Percentiles rank a stretch among this genome's conserved stretches.
Evolutionary conservation across 2,113 vertebrate species (phyloP).

Genomic region (Tupaia tana): DNA sequence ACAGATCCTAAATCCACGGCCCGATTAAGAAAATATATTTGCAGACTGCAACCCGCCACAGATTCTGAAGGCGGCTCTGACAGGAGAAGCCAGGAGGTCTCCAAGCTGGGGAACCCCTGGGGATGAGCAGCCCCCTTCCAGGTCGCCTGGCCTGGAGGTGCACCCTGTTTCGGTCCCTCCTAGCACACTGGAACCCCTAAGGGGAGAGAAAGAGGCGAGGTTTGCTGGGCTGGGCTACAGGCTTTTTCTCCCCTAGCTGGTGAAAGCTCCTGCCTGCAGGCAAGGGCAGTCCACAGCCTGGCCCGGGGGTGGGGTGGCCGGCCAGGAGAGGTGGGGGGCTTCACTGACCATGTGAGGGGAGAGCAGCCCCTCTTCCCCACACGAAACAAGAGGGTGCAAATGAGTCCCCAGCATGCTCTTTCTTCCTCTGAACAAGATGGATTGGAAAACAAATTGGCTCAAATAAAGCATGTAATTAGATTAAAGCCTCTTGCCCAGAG

Average conservation of each 20-base stretch:
- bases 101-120: fast-evolving
- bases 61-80: background rate
- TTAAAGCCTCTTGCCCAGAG: slow-evolving; percentile 91
- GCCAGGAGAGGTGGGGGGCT: slow-evolving; percentile 33
- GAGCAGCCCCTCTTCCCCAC: slow-evolving; percentile 84
- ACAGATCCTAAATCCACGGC: slow-evolving; percentile 52
- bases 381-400: slow-evolving; percentile 91
- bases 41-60: slow-evolving; percentile 32
- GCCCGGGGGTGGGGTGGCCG: background rate
- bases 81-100: background rate
- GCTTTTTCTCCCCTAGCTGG: background rate
- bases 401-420: slow-evolving; percentile 89
- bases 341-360: slow-evolving; percentile 61
- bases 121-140: fast-evolving
- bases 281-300: background rate
- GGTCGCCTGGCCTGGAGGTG: background rate
- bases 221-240: background rate
- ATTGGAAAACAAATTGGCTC: slow-evolving; percentile 98
- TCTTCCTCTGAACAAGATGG: slow-evolving; percentile 93
- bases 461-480: slow-evolving; percentile 99
- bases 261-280: background rate
- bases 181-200: background rate
- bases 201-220: background rate
- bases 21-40: slow-evolving; percentile 53
- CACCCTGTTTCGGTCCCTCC: background rate